Conservation (phyloP, 2,888 invertebrate genomes). For the Troilus luridus region DNA sequence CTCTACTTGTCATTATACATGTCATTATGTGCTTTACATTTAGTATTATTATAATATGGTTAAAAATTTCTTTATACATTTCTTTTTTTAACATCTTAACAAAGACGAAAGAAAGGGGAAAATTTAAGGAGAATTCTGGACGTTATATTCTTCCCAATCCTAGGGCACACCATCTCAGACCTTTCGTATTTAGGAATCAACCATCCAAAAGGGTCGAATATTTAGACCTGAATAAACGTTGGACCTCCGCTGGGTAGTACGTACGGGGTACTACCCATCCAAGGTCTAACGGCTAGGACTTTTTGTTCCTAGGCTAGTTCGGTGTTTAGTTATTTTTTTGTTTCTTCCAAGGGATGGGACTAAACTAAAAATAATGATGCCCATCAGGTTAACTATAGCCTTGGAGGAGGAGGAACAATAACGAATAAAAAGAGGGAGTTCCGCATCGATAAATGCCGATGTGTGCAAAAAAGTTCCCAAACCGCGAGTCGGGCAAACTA, state of each 20-base stretch:
- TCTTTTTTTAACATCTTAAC: too few species aligned
- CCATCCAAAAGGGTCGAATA: background rate
- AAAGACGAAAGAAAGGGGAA: background rate
- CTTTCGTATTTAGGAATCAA: background rate
- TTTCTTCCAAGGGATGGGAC: conserved; percentile 11
- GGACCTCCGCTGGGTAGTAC: background rate
- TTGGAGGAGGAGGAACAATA: conserved; percentile 14
- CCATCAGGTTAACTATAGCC: conserved; percentile 5
- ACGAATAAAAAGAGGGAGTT: conserved; percentile 39
- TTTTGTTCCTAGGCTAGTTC: background rate
- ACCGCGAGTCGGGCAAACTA: background rate
- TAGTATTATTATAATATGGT: too few species aligned
- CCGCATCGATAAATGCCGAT: conserved; percentile 14
- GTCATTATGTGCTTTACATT: too few species aligned
- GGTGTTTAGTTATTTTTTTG: background rate
- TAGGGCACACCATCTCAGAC: background rate
- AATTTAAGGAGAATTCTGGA: background rate
- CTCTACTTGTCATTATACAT: too few species aligned
- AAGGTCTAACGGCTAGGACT: background rate
- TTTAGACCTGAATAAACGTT: background rate
- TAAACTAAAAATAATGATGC: conserved; percentile 35
- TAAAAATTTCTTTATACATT: too few species aligned
- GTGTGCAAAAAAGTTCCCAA: conserved; percentile 23
- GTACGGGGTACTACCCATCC: background rate
- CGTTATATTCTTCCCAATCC: background rate